A percentile compares a stretch with the other conserved stretches of the same genome.
Evolutionary conservation across 2,797 vertebrate genomes (phyloP).

Genomic region (Poecilia wingei): DNA sequence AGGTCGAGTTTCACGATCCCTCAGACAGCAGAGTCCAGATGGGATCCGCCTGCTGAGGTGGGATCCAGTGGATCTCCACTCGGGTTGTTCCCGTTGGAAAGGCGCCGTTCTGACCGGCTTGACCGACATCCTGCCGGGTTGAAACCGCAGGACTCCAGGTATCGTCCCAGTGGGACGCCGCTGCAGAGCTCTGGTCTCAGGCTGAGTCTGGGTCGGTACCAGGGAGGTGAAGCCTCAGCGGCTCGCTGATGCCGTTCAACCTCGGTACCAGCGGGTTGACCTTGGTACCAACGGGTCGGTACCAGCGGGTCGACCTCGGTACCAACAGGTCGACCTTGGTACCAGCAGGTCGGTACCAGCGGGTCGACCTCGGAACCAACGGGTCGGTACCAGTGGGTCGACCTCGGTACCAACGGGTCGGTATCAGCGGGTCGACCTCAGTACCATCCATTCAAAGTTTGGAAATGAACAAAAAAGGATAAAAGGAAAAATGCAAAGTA

Average conservation of each 20-base stretch:
- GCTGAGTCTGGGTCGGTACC: background rate
- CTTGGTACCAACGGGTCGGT: too few species aligned
- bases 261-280: too few species aligned
- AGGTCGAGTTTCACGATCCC: background rate
- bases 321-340: too few species aligned
- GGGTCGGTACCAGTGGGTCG: too few species aligned
- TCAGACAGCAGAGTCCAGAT: background rate
- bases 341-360: too few species aligned
- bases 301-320: too few species aligned
- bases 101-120: background rate
- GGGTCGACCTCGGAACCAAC: too few species aligned
- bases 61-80: too few species aligned
- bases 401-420: too few species aligned
- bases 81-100: background rate
- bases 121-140: background rate
- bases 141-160: background rate
- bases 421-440: background rate
- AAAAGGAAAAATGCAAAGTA: background rate
- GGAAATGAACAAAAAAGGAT: background rate
- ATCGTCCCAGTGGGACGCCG: background rate
- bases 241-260: background rate
- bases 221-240: constrained; percentile 3
- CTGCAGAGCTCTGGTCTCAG: constrained; percentile 5
- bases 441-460: too few species aligned
- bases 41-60: background rate